Evolutionary conservation across 2,888 invertebrate species (phyloP).

Genomic region (Zaprionus obscuricornis): DNA sequence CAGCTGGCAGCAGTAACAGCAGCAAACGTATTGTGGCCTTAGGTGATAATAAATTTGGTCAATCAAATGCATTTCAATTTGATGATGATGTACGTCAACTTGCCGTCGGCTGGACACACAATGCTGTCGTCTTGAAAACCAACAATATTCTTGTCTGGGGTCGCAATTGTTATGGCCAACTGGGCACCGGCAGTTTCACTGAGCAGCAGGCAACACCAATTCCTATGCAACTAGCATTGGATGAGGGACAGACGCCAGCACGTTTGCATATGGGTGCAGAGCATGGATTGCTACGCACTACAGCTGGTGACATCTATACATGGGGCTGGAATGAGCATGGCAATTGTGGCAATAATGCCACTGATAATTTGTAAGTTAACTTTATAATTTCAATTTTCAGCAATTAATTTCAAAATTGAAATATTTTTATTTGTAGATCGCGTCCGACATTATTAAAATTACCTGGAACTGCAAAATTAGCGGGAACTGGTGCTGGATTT

Average conservation of each 20-base stretch:
- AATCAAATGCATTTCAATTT: conserved; percentile 85
- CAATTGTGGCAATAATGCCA: conserved; percentile 89
- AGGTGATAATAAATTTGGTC: conserved; percentile 94
- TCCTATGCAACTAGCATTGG: conserved; percentile 61
- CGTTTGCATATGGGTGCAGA: conserved; percentile 88
- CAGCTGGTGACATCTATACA: conserved; percentile 87
- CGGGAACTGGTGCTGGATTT: too few species aligned
- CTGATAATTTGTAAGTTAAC: conserved; percentile 82
- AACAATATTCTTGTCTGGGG: conserved; percentile 90
- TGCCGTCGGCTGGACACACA: conserved; percentile 90
- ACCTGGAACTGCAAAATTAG: too few species aligned
- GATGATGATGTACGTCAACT: conserved; percentile 86
- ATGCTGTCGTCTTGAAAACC: conserved; percentile 86
- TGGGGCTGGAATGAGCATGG: conserved; percentile 98
- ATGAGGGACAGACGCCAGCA: conserved; percentile 59
- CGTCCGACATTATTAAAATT: too few species aligned
- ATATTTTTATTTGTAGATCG: too few species aligned
- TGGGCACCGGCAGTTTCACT: conserved; percentile 85
- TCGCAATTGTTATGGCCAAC: conserved; percentile 91
- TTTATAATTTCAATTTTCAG: too few species aligned
- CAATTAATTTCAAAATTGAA: too few species aligned
- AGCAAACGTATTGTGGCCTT: conserved; percentile 86
- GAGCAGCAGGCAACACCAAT: conserved; percentile 77
- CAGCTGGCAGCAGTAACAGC: conserved; percentile 84
- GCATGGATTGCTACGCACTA: conserved; percentile 89